Evolutionary conservation across 2,797 vertebrate species (phyloP).

Genomic region (Myotis myotis): DNA sequence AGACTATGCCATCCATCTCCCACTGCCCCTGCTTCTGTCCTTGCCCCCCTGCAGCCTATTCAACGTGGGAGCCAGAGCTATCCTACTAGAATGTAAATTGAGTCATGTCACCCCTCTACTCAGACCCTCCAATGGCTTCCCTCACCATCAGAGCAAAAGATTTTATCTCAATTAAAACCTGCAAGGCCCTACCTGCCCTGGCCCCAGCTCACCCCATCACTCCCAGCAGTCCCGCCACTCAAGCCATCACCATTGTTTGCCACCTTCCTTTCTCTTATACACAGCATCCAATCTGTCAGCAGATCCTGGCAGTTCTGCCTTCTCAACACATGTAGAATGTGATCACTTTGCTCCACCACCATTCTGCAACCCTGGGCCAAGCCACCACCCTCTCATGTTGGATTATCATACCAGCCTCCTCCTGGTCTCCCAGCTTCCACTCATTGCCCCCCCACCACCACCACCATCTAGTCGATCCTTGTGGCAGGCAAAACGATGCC

Average conservation of each 20-base stretch:
- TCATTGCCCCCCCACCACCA: not conserved
- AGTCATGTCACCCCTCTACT: not conserved
- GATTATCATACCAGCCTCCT: not conserved
- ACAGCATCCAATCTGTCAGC: not conserved
- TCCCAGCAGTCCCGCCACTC: not conserved
- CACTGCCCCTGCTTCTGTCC: not conserved
- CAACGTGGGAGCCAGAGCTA: not conserved
- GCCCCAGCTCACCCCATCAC: not conserved
- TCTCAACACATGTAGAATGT: not conserved
- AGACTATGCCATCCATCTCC: too few relatives aligned
- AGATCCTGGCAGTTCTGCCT: not conserved
- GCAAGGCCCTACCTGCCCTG: not conserved
- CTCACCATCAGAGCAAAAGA: not conserved
- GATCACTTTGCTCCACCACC: not conserved
- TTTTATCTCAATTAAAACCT: not conserved
- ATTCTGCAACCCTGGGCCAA: not conserved
- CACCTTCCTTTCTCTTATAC: not conserved
- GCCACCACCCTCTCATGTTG: not conserved
- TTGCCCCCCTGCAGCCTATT: not conserved
- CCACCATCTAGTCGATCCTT: not conserved
- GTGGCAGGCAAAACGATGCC: not conserved
- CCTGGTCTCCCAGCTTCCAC: not conserved
- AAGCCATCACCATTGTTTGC: not conserved
- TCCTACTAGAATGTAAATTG: not conserved
- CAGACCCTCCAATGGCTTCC: not conserved